These are phyloP conservation scores for Maylandia zebra DNA, from an alignment of 2,113 vertebrate species.

Conservation along the genomic window DNA sequence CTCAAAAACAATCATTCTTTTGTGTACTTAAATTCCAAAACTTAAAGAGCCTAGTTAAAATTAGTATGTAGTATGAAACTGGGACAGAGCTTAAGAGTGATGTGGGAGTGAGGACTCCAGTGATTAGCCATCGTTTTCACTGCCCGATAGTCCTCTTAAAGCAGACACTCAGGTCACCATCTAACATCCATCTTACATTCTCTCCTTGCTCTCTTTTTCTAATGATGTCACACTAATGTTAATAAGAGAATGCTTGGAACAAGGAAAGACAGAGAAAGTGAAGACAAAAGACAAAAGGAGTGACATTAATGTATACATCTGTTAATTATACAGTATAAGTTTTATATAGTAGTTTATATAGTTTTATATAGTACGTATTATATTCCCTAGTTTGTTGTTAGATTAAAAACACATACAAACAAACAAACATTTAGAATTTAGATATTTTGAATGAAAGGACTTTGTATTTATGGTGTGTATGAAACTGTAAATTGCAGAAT, in stretches of 20 bases:
- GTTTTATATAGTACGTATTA: not conserved
- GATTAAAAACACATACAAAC: not conserved
- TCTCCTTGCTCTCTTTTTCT: not conserved
- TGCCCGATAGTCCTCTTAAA: not conserved
- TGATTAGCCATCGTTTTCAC: constrained; percentile 11
- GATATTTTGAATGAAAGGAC: not conserved
- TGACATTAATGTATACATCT: not conserved
- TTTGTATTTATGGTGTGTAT: not conserved
- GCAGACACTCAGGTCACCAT: not conserved
- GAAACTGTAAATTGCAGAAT: not conserved
- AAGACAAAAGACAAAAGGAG: not conserved
- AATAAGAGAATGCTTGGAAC: not conserved
- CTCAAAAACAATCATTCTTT: not conserved
- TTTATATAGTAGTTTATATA: not conserved
- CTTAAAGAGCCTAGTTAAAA: not conserved
- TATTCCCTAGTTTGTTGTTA: not conserved
- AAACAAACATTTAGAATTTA: not conserved
- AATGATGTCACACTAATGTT: not conserved
- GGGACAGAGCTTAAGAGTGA: not conserved
- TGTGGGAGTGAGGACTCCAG: not conserved
- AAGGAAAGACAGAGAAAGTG: not conserved
- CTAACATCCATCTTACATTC: not conserved
- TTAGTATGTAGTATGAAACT: not conserved
- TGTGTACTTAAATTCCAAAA: not conserved
- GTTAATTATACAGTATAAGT: not conserved